phyloP scores from a whole-genome alignment of 2,888 invertebrate species.

The Chalcis sispes region DNA sequence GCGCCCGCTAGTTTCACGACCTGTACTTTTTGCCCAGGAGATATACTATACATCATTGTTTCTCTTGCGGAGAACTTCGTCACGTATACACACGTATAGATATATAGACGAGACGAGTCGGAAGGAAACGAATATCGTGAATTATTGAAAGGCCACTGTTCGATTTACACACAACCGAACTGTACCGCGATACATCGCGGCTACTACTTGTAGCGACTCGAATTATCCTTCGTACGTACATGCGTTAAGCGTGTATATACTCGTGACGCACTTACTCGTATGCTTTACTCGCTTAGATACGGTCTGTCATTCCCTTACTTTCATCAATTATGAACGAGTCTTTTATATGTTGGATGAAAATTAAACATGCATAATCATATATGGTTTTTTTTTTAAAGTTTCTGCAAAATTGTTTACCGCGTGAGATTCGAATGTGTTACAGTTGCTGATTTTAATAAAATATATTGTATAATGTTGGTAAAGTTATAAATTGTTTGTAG shows the following conservation, averaged over 20 bases:
- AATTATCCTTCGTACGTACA: constrained; percentile 14
- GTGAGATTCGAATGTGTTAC: too few species aligned
- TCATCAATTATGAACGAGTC: constrained; percentile 20
- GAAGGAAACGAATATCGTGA: constrained; percentile 45
- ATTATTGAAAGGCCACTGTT: constrained; percentile 51
- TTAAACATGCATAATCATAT: too few species aligned
- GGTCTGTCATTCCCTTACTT: not conserved
- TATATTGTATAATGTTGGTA: too few species aligned
- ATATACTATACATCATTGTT: constrained; percentile 20
- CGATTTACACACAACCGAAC: constrained; percentile 42
- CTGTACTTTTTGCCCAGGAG: constrained; percentile 25
- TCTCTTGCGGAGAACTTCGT: constrained; percentile 32
- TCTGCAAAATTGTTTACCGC: too few species aligned
- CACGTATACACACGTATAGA: constrained; percentile 37
- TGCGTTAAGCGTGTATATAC: not conserved
- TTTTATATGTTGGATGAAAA: too few species aligned
- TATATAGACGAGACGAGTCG: too few species aligned
- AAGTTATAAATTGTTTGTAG: too few species aligned
- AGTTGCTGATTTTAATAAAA: too few species aligned
- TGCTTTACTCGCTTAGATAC: not conserved
- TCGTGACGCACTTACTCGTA: not conserved
- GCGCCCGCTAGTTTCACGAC: constrained; percentile 24
- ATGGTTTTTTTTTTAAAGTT: too few species aligned
- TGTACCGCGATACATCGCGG: too few species aligned
- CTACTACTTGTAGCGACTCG: too few species aligned